Percentiles rank a stretch among this genome's conserved stretches.
phyloP scores from a whole-genome alignment of 2,888 invertebrate genomes.

The Papilio gigon region DNA sequence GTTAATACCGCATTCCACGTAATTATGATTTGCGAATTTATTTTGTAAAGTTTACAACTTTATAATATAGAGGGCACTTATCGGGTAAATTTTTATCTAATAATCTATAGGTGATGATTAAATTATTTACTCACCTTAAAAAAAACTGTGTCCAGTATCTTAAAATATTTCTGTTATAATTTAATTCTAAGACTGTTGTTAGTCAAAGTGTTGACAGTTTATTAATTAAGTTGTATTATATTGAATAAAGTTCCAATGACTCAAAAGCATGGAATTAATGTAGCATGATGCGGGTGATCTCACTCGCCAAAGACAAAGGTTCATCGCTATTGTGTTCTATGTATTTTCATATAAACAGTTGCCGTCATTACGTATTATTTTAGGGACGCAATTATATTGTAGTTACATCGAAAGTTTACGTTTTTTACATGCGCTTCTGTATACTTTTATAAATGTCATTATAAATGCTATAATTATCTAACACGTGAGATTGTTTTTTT shows the following conservation, averaged over 20 bases:
- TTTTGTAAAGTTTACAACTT: background rate
- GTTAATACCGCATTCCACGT: constrained; percentile 2
- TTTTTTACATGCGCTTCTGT: constrained; percentile 2
- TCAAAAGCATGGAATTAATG: constrained; percentile 58
- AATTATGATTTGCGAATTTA: background rate
- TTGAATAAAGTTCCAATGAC: constrained; percentile 48
- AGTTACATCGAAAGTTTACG: constrained; percentile 22
- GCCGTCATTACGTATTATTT: constrained; percentile 6
- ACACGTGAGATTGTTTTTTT: background rate
- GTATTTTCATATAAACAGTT: constrained; percentile 27
- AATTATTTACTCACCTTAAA: too few relatives aligned
- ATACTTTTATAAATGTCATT: constrained; percentile 7
- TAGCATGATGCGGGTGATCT: constrained; percentile 66
- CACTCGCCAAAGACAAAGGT: constrained; percentile 52
- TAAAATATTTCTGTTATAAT: too few relatives aligned
- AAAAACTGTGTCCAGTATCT: too few relatives aligned
- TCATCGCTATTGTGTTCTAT: constrained; percentile 42
- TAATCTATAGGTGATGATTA: background rate
- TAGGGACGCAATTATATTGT: constrained; percentile 23
- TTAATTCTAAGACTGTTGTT: too few relatives aligned
- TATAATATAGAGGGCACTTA: too few relatives aligned
- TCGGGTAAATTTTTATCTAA: too few relatives aligned
- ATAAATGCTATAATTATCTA: constrained; percentile 12
- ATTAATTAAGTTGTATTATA: constrained; percentile 1
- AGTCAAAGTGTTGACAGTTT: too few relatives aligned